These are phyloP conservation scores for Hylaea fasciaria DNA, from an alignment of 2,888 invertebrate genomes.

Conservation along the genomic window DNA sequence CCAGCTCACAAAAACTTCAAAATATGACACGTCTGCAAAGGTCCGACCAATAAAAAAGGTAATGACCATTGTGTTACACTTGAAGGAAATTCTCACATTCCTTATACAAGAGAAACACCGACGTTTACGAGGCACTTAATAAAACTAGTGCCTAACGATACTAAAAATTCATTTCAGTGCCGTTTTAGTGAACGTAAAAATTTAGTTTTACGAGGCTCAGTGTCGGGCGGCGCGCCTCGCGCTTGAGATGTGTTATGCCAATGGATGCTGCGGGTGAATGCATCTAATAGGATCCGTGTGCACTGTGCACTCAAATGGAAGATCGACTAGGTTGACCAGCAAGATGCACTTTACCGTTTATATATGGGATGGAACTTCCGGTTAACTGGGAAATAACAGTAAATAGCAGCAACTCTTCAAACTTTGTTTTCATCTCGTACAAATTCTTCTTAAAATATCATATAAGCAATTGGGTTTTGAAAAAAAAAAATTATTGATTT, in stretches of 20 bases:
- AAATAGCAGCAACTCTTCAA: too few species aligned
- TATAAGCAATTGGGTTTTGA: too few species aligned
- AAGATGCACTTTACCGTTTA: too few species aligned
- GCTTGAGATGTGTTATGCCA: neutral
- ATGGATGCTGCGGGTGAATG: too few species aligned
- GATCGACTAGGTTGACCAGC: neutral
- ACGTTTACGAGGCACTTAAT: conserved; percentile 55
- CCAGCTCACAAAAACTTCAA: conserved; percentile 19
- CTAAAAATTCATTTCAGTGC: conserved; percentile 66
- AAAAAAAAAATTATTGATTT: too few species aligned
- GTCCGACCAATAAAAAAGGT: conserved; percentile 21
- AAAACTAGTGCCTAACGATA: conserved; percentile 60
- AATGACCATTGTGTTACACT: conserved; percentile 31
- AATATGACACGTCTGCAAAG: conserved; percentile 28
- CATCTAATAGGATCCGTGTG: too few species aligned
- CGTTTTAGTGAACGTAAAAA: conserved; percentile 45
- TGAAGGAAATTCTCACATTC: conserved; percentile 28
- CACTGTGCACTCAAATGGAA: neutral
- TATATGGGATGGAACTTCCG: too few species aligned
- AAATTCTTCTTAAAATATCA: too few species aligned
- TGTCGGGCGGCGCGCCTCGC: conserved; percentile 4
- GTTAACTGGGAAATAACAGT: too few species aligned
- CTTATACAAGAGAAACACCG: conserved; percentile 35
- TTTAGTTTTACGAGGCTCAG: conserved; percentile 39
- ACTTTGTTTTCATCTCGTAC: too few species aligned